A percentile compares a stretch with the other conserved stretches of the same genome.
Evolutionary conservation across 2,888 invertebrate genomes (phyloP).

Genomic region (Taphrorychus bicolor): DNA sequence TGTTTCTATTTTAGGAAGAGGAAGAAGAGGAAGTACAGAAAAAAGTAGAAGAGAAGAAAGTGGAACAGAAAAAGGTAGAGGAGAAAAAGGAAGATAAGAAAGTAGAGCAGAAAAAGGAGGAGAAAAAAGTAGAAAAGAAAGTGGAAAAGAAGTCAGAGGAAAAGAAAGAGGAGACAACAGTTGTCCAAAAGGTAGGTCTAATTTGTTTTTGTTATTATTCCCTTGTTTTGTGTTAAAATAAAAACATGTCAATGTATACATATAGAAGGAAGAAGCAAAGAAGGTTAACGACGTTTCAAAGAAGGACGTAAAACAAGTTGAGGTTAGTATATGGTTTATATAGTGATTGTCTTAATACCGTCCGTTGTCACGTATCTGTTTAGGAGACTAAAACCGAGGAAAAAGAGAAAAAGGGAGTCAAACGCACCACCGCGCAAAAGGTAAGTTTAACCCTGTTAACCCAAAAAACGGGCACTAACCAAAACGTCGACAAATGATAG

Average conservation of each 20-base stretch:
- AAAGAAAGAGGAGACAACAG: slow-evolving; percentile 49
- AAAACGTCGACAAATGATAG: slow-evolving; percentile 42
- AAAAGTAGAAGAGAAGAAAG: slow-evolving; percentile 46
- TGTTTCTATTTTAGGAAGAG: slow-evolving; percentile 39
- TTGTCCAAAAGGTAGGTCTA: slow-evolving; percentile 51
- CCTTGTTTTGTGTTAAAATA: background rate
- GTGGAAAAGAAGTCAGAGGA: slow-evolving; percentile 49
- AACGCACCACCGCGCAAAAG: slow-evolving; percentile 56
- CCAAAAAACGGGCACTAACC: background rate
- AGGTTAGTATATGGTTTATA: slow-evolving; percentile 47
- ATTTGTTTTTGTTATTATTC: background rate
- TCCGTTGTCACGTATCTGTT: slow-evolving; percentile 34
- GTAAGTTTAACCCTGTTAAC: slow-evolving; percentile 44
- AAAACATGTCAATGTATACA: too few species aligned
- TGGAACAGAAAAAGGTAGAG: slow-evolving; percentile 50
- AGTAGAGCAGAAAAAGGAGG: slow-evolving; percentile 51
- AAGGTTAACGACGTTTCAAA: slow-evolving; percentile 56
- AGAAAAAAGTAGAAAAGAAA: slow-evolving; percentile 10
- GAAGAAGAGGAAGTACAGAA: slow-evolving; percentile 54
- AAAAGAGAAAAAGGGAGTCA: slow-evolving; percentile 62
- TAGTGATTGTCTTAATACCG: slow-evolving; percentile 28
- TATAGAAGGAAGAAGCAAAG: slow-evolving; percentile 53
- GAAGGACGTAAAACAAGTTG: slow-evolving; percentile 51
- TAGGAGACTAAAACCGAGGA: slow-evolving; percentile 67
- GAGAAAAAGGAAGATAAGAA: slow-evolving; percentile 45